Conservation (phyloP, 2,113 vertebrate genomes). For the Phaetusa simplex region DNA sequence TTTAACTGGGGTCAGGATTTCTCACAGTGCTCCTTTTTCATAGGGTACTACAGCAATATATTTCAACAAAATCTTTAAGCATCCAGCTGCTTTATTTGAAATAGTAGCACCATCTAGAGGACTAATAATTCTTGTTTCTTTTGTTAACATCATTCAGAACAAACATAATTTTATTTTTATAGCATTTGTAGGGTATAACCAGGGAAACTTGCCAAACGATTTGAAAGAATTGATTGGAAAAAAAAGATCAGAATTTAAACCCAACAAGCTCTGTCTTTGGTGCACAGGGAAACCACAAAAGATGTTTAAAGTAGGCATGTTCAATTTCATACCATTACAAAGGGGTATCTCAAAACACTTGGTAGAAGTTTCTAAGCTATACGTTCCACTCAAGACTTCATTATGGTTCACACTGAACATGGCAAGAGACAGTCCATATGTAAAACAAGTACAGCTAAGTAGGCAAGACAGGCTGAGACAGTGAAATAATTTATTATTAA, state of each 20-base stretch:
- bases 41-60: neutral
- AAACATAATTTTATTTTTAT: neutral
- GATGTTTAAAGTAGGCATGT: neutral
- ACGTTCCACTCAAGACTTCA: neutral
- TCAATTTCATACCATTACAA: neutral
- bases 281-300: neutral
- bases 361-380: neutral
- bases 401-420: neutral
- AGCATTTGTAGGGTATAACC: neutral
- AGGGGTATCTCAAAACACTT: neutral
- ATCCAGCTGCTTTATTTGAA: slow-evolving; percentile 27
- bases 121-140: neutral
- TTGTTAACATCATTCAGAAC: neutral
- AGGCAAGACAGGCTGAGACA: neutral
- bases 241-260: neutral
- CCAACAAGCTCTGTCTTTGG: neutral
- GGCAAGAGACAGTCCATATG: neutral
- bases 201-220: neutral
- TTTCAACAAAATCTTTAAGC: neutral
- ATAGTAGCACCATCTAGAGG: slow-evolving; percentile 66
- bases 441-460: neutral
- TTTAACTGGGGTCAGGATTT: neutral
- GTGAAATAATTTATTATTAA: neutral
- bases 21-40: neutral
- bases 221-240: neutral